Conservation (phyloP, 2,113 vertebrate species). For the Petrocephalus zakoni region DNA sequence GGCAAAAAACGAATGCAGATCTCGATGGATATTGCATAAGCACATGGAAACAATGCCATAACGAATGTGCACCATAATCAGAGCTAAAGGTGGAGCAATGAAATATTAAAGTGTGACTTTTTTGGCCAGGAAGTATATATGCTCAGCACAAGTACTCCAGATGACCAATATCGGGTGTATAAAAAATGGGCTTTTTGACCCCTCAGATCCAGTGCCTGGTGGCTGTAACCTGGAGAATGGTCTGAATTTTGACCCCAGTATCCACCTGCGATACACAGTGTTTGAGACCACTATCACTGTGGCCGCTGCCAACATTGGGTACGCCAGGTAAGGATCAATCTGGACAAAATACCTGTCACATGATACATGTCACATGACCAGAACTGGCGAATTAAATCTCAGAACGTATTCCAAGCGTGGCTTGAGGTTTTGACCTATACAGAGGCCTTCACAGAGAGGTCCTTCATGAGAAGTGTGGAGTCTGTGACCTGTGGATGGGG, state of each 20-base stretch:
- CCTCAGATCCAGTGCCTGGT: slow-evolving; percentile 84
- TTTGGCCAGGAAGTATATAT: not conserved
- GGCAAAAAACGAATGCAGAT: no score
- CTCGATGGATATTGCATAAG: no score
- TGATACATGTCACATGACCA: not conserved
- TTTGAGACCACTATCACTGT: slow-evolving; percentile 77
- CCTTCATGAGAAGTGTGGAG: not conserved
- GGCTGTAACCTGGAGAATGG: slow-evolving; percentile 82
- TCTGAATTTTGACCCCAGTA: slow-evolving; percentile 78
- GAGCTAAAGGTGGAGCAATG: no score
- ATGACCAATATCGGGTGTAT: not conserved
- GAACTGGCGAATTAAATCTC: not conserved
- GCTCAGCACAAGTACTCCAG: not conserved
- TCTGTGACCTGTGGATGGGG: not conserved
- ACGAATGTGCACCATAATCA: no score
- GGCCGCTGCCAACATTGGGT: slow-evolving; percentile 82
- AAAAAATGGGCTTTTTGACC: not conserved
- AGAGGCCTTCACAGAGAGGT: not conserved
- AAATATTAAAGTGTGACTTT: no score
- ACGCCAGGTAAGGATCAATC: slow-evolving; percentile 63
- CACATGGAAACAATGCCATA: no score
- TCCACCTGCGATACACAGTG: slow-evolving; percentile 80
- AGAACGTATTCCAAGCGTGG: not conserved
- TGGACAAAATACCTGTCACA: not conserved
- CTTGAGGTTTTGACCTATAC: not conserved